phyloP scores from a whole-genome alignment of 2,113 vertebrate genomes.

The Chloropsis cyanopogon region DNA sequence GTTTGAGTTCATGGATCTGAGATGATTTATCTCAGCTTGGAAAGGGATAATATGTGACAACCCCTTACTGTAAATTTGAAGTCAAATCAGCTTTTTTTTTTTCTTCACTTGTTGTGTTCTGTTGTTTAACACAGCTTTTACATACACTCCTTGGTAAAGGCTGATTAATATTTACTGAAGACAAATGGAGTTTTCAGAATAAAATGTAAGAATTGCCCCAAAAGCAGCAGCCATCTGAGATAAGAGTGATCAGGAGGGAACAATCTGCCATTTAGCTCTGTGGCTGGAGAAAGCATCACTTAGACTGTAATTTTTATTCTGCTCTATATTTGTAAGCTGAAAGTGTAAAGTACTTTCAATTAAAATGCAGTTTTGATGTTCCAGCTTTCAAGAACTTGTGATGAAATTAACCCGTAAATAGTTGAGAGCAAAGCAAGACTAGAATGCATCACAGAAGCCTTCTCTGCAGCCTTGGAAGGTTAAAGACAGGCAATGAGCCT shows the following conservation, averaged over 20 bases:
- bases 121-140: neutral
- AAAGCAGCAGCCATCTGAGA: neutral
- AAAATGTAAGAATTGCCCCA: neutral
- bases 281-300: neutral
- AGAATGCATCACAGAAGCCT: neutral
- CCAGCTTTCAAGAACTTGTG: neutral
- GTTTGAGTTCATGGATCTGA: neutral
- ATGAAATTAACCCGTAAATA: neutral
- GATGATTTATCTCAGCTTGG: neutral
- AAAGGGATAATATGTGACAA: neutral
- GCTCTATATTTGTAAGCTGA: neutral
- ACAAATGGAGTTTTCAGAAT: conserved; percentile 4
- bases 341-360: neutral
- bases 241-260: neutral
- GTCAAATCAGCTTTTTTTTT: neutral
- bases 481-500: neutral
- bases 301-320: neutral
- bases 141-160: neutral
- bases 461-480: neutral
- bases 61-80: neutral
- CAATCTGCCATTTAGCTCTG: neutral
- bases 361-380: neutral
- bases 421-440: neutral
- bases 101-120: neutral
- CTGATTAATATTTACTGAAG: conserved; percentile 14